These are phyloP conservation scores for Apis cerana DNA, from an alignment of 1,140 invertebrate genomes.

Conservation along the genomic window DNA sequence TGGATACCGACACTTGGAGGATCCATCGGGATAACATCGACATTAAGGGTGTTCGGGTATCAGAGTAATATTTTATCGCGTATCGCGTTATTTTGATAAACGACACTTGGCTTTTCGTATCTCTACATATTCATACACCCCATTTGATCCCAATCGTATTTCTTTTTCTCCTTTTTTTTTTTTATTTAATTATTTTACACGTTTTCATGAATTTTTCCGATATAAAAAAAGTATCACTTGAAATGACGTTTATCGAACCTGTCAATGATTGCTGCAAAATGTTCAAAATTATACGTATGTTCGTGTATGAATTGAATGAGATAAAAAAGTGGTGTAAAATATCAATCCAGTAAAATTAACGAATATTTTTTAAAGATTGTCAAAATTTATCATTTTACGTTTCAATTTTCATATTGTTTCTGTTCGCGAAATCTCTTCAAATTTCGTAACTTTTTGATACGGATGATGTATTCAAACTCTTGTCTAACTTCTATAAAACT, in stretches of 20 bases:
- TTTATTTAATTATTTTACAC: neutral
- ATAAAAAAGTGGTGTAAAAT: too few relatives aligned
- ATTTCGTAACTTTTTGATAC: too few relatives aligned
- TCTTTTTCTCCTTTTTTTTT: neutral
- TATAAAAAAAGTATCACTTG: neutral
- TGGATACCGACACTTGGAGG: neutral
- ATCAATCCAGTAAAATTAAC: too few relatives aligned
- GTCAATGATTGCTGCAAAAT: neutral
- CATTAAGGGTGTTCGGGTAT: neutral
- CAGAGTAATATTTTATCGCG: neutral
- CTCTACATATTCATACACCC: too few relatives aligned
- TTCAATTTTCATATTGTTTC: too few relatives aligned
- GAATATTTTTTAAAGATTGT: too few relatives aligned
- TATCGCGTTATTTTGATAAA: neutral
- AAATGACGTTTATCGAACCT: neutral
- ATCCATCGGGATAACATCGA: constrained; percentile 3
- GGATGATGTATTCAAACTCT: too few relatives aligned
- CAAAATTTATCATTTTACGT: too few relatives aligned
- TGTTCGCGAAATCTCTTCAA: too few relatives aligned
- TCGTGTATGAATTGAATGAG: too few relatives aligned
- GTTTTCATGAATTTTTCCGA: neutral
- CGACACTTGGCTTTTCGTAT: neutral
- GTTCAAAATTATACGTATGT: neutral
- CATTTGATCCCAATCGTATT: too few relatives aligned
- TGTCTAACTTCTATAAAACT: too few relatives aligned